These are phyloP conservation scores for Gari tellinella DNA, from an alignment of 2,888 invertebrate genomes.

Conservation along the genomic window DNA sequence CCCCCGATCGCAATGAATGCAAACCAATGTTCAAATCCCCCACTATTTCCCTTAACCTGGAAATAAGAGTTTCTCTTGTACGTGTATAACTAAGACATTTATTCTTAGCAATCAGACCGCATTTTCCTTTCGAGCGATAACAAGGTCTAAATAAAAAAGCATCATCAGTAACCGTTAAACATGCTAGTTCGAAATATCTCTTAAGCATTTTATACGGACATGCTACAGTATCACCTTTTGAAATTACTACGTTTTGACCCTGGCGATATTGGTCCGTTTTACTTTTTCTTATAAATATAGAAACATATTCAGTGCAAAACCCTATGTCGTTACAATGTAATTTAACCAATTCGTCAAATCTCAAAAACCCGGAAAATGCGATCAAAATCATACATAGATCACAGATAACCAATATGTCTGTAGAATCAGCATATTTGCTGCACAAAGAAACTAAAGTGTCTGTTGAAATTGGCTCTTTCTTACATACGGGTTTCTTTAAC, in stretches of 20 bases:
- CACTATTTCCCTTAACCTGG: constrained; percentile 21
- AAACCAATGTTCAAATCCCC: constrained; percentile 34
- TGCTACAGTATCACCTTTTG: constrained; percentile 39
- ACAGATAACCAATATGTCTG: constrained; percentile 5
- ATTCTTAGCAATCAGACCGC: constrained; percentile 38
- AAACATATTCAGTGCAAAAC: constrained; percentile 30
- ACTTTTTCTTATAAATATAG: constrained; percentile 39
- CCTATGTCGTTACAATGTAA: constrained; percentile 25
- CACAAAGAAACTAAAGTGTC: background rate
- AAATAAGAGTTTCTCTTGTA: constrained; percentile 33
- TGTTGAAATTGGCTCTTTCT: constrained; percentile 14
- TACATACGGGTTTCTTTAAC: too few relatives aligned
- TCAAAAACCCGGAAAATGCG: constrained; percentile 20
- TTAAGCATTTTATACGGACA: constrained; percentile 48
- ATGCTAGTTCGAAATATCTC: constrained; percentile 24
- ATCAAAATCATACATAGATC: constrained; percentile 29
- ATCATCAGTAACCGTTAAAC: constrained; percentile 1
- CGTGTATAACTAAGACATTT: constrained; percentile 53
- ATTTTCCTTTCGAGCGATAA: constrained; percentile 34
- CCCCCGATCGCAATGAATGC: constrained; percentile 29
- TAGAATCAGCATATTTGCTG: background rate
- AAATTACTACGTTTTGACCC: constrained; percentile 36
- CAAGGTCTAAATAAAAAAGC: constrained; percentile 47
- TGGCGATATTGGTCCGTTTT: constrained; percentile 53
- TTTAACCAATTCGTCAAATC: constrained; percentile 29